phyloP scores from a whole-genome alignment of 1,140 invertebrate genomes.

The Lanistes nyassanus region DNA sequence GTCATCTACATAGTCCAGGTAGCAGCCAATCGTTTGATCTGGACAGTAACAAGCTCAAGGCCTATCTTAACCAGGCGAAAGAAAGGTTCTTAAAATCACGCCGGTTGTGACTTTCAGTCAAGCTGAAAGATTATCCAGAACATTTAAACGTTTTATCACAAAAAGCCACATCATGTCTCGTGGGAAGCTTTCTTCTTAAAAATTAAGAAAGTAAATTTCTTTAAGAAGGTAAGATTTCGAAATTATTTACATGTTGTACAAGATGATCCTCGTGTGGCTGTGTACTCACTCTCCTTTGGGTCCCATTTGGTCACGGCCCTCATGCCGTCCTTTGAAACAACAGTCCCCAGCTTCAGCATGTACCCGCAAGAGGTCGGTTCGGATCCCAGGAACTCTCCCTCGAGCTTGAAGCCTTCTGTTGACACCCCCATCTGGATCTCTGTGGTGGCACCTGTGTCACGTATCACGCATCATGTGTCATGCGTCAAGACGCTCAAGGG shows the following conservation, averaged over 20 bases:
- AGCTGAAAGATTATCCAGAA: no score
- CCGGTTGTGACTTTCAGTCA: no score
- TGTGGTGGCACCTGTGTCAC: conserved; percentile 26
- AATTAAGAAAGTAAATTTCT: no score
- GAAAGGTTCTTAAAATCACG: no score
- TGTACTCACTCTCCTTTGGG: neutral
- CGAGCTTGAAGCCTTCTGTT: conserved; percentile 20
- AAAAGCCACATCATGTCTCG: no score
- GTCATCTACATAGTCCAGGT: conserved; percentile 32
- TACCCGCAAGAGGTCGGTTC: conserved; percentile 31
- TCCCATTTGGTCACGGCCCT: conserved; percentile 29
- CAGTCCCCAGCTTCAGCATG: conserved; percentile 28
- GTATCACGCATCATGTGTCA: no score
- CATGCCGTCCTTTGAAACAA: conserved; percentile 33
- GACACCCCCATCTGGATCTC: conserved; percentile 34
- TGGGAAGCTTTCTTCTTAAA: no score
- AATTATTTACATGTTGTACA: no score
- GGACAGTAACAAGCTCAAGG: neutral
- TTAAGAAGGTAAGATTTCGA: no score
- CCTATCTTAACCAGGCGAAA: no score
- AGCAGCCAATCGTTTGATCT: conserved; percentile 30
- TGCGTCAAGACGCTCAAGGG: neutral
- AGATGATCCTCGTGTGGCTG: no score
- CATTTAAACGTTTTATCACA: no score
- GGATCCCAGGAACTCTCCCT: conserved; percentile 32